Evolutionary conservation across 2,888 invertebrate genomes (phyloP), one percentile per base, ranked within the genome.

Genomic region (Lithosia quadra): DNA sequence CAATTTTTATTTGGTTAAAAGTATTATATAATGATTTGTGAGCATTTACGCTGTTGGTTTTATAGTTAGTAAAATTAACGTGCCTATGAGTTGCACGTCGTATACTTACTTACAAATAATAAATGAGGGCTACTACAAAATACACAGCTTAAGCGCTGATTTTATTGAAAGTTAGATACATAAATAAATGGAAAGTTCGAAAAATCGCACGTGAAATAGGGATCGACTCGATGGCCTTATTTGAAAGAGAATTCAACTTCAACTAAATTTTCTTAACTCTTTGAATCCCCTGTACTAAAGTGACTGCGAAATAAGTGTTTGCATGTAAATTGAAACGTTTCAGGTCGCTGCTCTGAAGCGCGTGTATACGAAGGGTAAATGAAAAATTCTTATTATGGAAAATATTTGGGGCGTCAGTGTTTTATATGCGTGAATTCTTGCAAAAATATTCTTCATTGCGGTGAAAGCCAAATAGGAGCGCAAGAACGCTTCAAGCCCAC

Each of bases 401-500:
- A 62, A 57, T 63, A 80, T 79, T 80, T 74, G 63, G 62, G 68
- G 67, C 69, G 67, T 71, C 73, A 75, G 67, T 71, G 69, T 71
- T 80, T 76, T 76, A 73, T 74, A 76, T 75, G 68, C 71, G 79
- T 77, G 77, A 80, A 75, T 65, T 78, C 69, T 72, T 74, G 70
- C 57, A 74, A 78, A 81, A 82, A 78, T 83, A 84, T 79, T 77
- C 75, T 78, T 73, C 69, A 65, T 57, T 67, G 68, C 71, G 64
- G 68, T 82, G 79, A 84, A 86, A 86, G 83, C 72, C 83, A 85
- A 86, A 86, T 77, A 88, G 84, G 79, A 83, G 82, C 76, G 83
- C 82, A 84, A 83, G 86, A 87, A 86, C 84, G 83, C 86, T 91
- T 87, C 82, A 90, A 89, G 87, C 85, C 85, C 88, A 91, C 90